Evolutionary conservation across 2,797 vertebrate genomes (phyloP).

Genomic region (Knipowitschia caucasica): DNA sequence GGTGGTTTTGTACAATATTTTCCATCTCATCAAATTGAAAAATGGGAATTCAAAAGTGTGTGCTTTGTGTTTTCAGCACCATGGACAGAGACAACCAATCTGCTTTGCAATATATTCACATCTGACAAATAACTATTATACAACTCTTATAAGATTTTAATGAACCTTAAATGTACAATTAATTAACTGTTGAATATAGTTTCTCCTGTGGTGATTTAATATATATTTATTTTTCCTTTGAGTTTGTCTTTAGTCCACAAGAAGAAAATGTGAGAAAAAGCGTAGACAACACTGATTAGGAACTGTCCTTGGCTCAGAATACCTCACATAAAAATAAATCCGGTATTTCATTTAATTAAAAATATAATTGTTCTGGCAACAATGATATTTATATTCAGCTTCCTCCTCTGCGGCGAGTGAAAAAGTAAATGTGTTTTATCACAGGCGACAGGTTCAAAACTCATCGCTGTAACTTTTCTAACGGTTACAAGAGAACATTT

Average conservation of each 20-base stretch:
- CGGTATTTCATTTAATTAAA: too few species aligned
- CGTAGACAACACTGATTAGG: neutral
- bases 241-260: too few species aligned
- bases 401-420: too few species aligned
- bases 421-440: too few species aligned
- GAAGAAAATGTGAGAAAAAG: too few species aligned
- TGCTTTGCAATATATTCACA: slow-evolving; percentile 4
- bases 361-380: too few species aligned
- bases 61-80: slow-evolving; percentile 50
- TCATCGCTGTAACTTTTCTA: too few species aligned
- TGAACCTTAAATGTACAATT: neutral
- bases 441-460: too few species aligned
- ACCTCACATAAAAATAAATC: too few species aligned
- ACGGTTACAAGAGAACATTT: too few species aligned
- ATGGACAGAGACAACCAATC: slow-evolving; percentile 41
- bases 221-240: too few species aligned
- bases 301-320: neutral
- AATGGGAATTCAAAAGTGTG: neutral
- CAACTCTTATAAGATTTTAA: neutral
- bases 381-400: too few species aligned
- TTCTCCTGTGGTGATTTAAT: neutral
- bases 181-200: neutral
- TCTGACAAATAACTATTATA: neutral
- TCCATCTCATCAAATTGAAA: neutral
- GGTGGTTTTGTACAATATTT: neutral